Percentiles rank a stretch among this genome's conserved stretches.
These are phyloP conservation scores for Agrotis segetum DNA, from an alignment of 2,888 invertebrate genomes.

Conservation along the genomic window DNA sequence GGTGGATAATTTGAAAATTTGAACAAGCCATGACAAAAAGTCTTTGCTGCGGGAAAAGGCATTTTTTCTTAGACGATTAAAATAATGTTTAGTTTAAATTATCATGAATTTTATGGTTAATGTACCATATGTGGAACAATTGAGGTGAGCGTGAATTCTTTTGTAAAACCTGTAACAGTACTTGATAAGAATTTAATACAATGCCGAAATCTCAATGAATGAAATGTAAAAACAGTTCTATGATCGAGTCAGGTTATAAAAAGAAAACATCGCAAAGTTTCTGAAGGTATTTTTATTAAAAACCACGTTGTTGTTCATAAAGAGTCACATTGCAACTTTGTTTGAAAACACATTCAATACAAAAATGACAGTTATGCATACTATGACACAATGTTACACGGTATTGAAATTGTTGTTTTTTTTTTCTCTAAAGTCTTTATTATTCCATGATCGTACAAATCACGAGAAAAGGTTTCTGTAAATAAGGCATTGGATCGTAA, in stretches of 20 bases:
- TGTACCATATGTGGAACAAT: not conserved
- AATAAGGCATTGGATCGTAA: too few species aligned
- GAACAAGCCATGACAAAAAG: not conserved
- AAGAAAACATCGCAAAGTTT: conserved; percentile 28
- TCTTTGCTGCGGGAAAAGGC: not conserved
- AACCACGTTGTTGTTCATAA: conserved; percentile 6
- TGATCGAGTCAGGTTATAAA: conserved; percentile 8
- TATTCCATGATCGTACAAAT: too few species aligned
- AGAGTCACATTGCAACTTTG: conserved; percentile 38
- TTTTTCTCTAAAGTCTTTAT: too few species aligned
- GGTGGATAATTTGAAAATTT: not conserved
- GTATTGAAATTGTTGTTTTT: conserved; percentile 51
- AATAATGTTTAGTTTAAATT: not conserved
- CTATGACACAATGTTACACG: conserved; percentile 42
- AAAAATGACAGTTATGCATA: conserved; percentile 25
- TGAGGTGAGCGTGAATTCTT: conserved; percentile 28
- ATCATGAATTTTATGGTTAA: not conserved
- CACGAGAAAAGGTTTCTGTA: too few species aligned
- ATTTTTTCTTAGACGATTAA: not conserved
- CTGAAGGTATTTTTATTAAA: conserved; percentile 10
- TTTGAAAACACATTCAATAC: conserved; percentile 43
- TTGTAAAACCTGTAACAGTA: conserved; percentile 2
- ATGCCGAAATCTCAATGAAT: conserved; percentile 18
- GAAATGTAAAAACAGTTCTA: conserved; percentile 9
- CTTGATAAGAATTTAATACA: conserved; percentile 5